Conservation (phyloP, 2,113 vertebrate genomes). For the Sakesphorus luctuosus region DNA sequence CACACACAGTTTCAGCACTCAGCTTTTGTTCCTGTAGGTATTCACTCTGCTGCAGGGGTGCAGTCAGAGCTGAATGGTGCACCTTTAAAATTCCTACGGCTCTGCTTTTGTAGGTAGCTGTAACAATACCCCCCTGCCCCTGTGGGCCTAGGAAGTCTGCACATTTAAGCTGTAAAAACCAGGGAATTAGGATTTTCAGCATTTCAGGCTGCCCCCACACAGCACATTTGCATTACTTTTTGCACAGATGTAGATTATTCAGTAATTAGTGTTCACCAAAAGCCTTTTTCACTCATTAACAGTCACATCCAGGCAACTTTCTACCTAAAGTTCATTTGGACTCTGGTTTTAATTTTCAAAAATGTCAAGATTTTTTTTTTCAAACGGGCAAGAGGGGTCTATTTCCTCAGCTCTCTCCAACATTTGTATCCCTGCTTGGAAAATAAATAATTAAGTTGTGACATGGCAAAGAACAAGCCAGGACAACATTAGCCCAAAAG, state of each 20-base stretch:
- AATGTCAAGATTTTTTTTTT: background rate
- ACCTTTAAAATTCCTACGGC: background rate
- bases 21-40: background rate
- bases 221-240: background rate
- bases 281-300: background rate
- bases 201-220: background rate
- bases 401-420: background rate
- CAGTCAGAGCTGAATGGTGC: background rate
- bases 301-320: background rate
- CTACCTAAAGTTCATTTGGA: background rate
- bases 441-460: conserved; percentile 16
- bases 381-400: background rate
- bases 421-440: background rate
- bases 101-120: background rate
- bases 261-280: background rate
- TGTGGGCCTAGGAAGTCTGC: background rate
- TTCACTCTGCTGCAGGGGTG: background rate
- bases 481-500: conserved; percentile 10
- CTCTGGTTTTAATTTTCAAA: background rate
- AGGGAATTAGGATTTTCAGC: background rate
- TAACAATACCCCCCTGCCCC: background rate
- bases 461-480: background rate
- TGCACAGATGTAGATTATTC: background rate
- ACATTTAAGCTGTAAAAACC: background rate
- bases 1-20: background rate